Base-by-base conservation (phyloP, 2,888 invertebrate genomes). In the Heteromyza rotundicornis region DNA sequence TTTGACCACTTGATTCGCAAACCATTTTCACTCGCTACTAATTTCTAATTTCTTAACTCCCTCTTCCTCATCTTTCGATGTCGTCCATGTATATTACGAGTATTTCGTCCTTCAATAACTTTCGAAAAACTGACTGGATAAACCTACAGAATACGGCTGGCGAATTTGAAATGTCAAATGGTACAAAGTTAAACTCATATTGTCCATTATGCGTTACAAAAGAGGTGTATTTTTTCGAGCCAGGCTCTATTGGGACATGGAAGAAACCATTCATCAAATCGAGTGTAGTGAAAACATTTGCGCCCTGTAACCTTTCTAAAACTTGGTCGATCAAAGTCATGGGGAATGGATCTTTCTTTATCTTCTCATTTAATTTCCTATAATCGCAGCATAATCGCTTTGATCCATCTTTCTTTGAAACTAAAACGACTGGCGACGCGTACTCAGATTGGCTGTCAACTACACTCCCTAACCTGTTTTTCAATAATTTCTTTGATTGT, bases 371-470 rank as follows among this genome's bases (percentile, higher is more conserved):
- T 16, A 59, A 24, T 27, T 60, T 51, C 14, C 60, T 14, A 49
- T 58, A 53, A n/a, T 63, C 63, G 22, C 52, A 52, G 36, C 54
- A 62, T 2, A 49, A 49, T 32, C 53, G 10, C 19, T 56, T 50
- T 5, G 36, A 23, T 22, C 57, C 57, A n/a, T 62, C 47, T 22
- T 47, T 62, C 22, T 57, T 57, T 17, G 14, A 7, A 20, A 62
- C 62, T 35, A 64, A 78, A 14, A 63, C 60, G 2, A 68, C 56
- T 2, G 68, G 65, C 24, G 60, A 60, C 1, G 77, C 71, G 56
- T 75, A 80, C 2, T 77, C 73, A 1, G 77, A 77, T 58, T 12
- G 47, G 53, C 12, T 54, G 20, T 1, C 49, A 24, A 14, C 59
- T 20, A 55, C 63, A 63, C 5, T 35, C 52, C 8, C 5, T 5